Evolutionary conservation across 2,113 vertebrate species (phyloP).

Genomic region (Cyrtonyx montezumae): DNA sequence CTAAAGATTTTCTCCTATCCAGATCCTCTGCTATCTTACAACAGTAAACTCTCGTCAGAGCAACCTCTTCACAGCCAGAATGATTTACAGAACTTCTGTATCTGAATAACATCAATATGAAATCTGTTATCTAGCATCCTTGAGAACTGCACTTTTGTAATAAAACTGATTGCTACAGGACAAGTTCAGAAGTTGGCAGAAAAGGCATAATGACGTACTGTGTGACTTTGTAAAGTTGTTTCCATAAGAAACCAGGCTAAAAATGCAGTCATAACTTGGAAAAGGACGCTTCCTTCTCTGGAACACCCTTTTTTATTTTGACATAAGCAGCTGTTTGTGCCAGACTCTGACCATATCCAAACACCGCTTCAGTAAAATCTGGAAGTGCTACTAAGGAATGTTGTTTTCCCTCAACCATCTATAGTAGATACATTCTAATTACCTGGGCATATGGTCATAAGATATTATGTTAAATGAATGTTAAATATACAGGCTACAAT

Average conservation of each 20-base stretch:
- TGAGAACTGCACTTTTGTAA: not conserved
- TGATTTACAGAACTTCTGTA: not conserved
- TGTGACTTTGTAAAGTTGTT: not conserved
- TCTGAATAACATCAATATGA: not conserved
- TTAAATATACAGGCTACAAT: not conserved
- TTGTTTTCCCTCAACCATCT: not conserved
- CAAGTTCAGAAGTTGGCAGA: conserved; percentile 13
- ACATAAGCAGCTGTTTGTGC: not conserved
- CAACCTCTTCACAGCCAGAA: not conserved
- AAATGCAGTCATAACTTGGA: conserved; percentile 34
- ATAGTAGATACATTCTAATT: not conserved
- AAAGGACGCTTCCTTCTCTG: conserved; percentile 40
- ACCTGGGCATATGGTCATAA: not conserved
- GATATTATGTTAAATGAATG: not conserved
- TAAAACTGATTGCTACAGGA: not conserved
- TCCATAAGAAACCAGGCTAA: conserved; percentile 16
- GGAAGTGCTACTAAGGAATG: conserved; percentile 6
- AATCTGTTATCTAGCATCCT: not conserved
- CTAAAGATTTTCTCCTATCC: not conserved
- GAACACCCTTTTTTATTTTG: conserved; percentile 48
- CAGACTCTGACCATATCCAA: conserved; percentile 4
- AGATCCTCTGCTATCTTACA: not conserved
- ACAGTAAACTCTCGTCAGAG: not conserved
- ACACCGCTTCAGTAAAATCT: conserved; percentile 21
- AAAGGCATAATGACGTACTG: not conserved